Base-by-base conservation (phyloP, 2,797 vertebrate genomes). In the Molothrus ater region DNA sequence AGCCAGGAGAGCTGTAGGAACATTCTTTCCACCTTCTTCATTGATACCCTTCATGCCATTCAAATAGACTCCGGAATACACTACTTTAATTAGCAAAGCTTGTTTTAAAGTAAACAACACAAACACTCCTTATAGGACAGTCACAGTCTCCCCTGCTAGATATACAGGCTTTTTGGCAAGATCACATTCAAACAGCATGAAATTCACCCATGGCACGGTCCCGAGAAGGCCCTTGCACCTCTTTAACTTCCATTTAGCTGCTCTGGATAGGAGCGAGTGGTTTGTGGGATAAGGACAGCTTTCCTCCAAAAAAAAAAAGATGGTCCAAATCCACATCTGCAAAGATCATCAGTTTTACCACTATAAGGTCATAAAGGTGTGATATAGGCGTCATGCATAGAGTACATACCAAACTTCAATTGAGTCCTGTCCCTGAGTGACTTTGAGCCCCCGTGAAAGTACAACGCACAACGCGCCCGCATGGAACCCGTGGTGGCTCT, bases 71-170 rank as follows among this genome's bases (percentile, higher is more conserved):
- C 92, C 9, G 6, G 90, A 96, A 93, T 90, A 93, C 88, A 88
- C 91, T 86, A 90, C 92, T 96, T 95, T 96, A 97, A 96, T 94
- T 96, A 96, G 92, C 92, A 97, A 95, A 96, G 95, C 95, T 96
- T 95, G 66, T 95, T 96, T 95, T 81, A 74, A 97, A 93, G 76
- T 95, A 94, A 96, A 93, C 92, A 95, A 79, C 94, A 96, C 92
- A 92, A 95, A 95, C 87, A 92, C 88, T 95, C 91, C 91, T 96
- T 84, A 40, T 81, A 86, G 91, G 96, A 92, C 92, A 94, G 96
- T 95, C 92, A 93, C 86, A 92, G 76, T 93, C 91, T 94, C 82
- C 83, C 88, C 89, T 92, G 86, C 76, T 88, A 70, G 73, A 93
- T 53, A 61, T 81, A 93, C 92, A 96, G 92, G 86, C 80, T 95